A percentile compares a stretch with the other conserved stretches of the same genome.
Conservation (phyloP, 2,888 invertebrate species). For the Oxyteleia sp. region DNA sequence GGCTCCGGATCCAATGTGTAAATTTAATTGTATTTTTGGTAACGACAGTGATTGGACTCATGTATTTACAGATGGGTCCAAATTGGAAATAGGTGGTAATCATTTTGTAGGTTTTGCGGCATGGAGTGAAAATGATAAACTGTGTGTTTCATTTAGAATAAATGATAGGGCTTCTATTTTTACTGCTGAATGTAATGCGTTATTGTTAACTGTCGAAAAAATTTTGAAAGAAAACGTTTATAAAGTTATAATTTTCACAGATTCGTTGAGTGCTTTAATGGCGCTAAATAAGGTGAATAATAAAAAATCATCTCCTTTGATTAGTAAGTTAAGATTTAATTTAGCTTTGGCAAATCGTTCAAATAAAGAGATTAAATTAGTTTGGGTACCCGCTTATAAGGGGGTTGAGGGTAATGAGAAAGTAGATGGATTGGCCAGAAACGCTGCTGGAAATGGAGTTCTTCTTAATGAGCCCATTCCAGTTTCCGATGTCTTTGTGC, state of each 20-base stretch:
- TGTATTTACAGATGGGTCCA: neutral
- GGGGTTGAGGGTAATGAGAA: neutral
- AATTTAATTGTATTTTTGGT: neutral
- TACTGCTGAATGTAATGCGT: constrained; percentile 9
- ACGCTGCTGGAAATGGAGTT: neutral
- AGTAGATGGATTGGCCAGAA: neutral
- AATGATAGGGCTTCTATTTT: constrained; percentile 14
- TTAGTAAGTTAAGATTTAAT: neutral
- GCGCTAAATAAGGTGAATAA: neutral
- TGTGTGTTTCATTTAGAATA: too few species aligned
- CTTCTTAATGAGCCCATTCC: constrained; percentile 2
- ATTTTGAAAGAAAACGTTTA: neutral
- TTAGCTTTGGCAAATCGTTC: neutral
- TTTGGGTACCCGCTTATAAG: neutral
- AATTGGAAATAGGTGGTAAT: neutral
- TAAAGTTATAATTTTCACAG: constrained; percentile 1
- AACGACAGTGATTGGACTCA: neutral
- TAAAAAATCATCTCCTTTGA: neutral
- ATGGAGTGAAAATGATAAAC: neutral
- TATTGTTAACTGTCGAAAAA: neutral
- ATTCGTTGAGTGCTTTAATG: constrained; percentile 1
- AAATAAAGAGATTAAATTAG: neutral
- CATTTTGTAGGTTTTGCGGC: neutral
- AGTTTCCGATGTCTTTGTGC: neutral
- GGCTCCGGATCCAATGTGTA: too few species aligned